phyloP scores from a whole-genome alignment of 2,113 vertebrate genomes.

The Rana temporaria region DNA sequence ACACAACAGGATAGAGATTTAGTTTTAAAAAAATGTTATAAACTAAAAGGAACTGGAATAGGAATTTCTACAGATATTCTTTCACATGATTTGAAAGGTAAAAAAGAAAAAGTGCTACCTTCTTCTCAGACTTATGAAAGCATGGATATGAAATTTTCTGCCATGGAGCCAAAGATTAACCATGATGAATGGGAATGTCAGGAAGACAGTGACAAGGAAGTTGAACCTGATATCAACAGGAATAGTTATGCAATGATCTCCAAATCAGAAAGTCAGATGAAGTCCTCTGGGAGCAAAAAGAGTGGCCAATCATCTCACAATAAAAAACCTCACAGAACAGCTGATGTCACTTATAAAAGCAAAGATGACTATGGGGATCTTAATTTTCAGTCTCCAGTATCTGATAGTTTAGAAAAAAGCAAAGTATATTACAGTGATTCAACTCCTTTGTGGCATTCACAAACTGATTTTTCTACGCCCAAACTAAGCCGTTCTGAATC shows the following conservation, averaged over 20 bases:
- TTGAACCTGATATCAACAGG: conserved; percentile 85
- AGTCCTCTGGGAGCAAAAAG: conserved; percentile 76
- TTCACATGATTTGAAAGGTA: conserved; percentile 85
- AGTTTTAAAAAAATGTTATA: conserved; percentile 97
- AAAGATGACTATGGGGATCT: conserved; percentile 77
- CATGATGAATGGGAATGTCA: conserved; percentile 89
- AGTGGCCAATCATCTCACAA: conserved; percentile 67
- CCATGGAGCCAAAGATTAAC: conserved; percentile 80
- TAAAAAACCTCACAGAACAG: conserved; percentile 70
- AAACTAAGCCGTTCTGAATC: conserved; percentile 97
- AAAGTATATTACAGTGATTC: conserved; percentile 81
- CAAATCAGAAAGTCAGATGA: conserved; percentile 82
- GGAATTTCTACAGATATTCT: conserved; percentile 93
- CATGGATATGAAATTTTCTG: conserved; percentile 91
- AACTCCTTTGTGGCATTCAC: conserved; percentile 89
- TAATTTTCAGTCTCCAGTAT: conserved; percentile 67
- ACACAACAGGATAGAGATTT: conserved; percentile 91
- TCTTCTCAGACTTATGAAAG: conserved; percentile 97
- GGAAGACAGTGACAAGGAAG: conserved; percentile 87
- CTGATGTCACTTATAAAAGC: conserved; percentile 73
- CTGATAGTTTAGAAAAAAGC: conserved; percentile 79
- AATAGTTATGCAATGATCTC: conserved; percentile 88
- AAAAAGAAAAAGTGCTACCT: conserved; percentile 85
- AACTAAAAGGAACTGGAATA: conserved; percentile 95
- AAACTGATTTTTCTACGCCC: conserved; percentile 89